Evolutionary conservation across 2,113 vertebrate species (phyloP), one percentile per base, ranked within the genome.

Genomic region (Melanerpes formicivorus): DNA sequence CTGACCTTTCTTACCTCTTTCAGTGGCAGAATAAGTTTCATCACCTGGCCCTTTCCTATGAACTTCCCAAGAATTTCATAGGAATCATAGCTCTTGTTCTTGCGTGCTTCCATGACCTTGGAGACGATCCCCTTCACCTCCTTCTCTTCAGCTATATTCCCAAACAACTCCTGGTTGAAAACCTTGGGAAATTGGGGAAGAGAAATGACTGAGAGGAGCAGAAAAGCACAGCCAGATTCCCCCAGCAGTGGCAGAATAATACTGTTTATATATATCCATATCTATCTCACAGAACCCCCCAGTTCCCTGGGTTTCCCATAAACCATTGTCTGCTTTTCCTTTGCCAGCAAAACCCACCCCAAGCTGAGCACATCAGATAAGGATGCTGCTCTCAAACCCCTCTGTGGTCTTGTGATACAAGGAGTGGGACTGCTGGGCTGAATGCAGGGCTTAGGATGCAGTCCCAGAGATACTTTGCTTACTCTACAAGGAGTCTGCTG

Each of bases 41-140:
- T 98, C 91, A 99, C 96, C 44, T 98, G 98, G 40, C 98, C 97
- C 83, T 97, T 98, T 91, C 99, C 98, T 80, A 99, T 97, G 93
- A 98, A 99, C 86, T 97, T 98, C 17, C 97, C 99, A 91, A 99
- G 98, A 84, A 99, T 97, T 98, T 99, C 98, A 4, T 99, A 99
- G 10, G 99, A 99, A 90, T 99, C 98, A 0, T 98, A 99, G 93
- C 99, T 99, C 95, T 99, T 99, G 97, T 98, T 99, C 97, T 99
- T 98, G 40, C 99, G 98, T 0, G 99, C 99, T 96, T 99, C 99
- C 99, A 99, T 99, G 84, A 99, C 97, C 96, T 99, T 99, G 83
- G 99, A 99, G 56, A 99, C 97, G 15, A 99, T 99, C 55, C 99
- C 99, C 62, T 98, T 99, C 59, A 99, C 98, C 70, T 99, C 98